Evolutionary conservation across 2,797 vertebrate species (phyloP), one percentile per base, ranked within the genome.

Genomic region (Sphenopsis melanotis): DNA sequence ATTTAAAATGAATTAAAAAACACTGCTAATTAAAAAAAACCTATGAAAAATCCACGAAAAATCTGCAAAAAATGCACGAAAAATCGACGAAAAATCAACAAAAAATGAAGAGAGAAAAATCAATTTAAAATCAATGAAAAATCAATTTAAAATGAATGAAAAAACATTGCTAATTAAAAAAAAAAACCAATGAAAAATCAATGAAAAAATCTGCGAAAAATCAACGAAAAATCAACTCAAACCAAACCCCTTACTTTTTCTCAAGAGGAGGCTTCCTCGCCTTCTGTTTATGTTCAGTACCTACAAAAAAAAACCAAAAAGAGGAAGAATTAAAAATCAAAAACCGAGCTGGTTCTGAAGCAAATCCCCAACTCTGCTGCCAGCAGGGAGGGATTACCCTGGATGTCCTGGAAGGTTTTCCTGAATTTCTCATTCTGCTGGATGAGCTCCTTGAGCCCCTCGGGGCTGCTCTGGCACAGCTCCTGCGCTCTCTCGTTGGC

Each of bases 381-480:
- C 17, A 2, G 17, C 18, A 19, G 42, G 44, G 6, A 7, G 41
- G 15, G 41, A 41, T 46, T 23, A 46, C 44, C 47, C 26, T 0
- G 93, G 4, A n/a, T 55, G 7, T 97, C 96, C 39, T 95, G 89
- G 52, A 97, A 65, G 19, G 96, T 97, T 3, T 21, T 77, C 61
- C 93, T 75, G 59, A 99, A 97, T 72, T 97, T 98, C 9, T 56
- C 32, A 4, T 96, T 90, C 91, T 99, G 99, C 36, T 98, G 98
- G 52, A 97, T 71, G 52, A 99, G 98, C 61, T 99, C 98, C 94
- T 85, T 97, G 42, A 98, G 63, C 47, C 98, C 99, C 7, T 98
- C 98, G 0, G 70, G 56, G 95, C 97, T 94, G 3, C 95, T 30
- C 56, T 26, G 95, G 97, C 99, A 99, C 19, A 98, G 88, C 4